Evolutionary conservation across 2,797 vertebrate genomes (phyloP).

Genomic region (Miichthys miiuy): DNA sequence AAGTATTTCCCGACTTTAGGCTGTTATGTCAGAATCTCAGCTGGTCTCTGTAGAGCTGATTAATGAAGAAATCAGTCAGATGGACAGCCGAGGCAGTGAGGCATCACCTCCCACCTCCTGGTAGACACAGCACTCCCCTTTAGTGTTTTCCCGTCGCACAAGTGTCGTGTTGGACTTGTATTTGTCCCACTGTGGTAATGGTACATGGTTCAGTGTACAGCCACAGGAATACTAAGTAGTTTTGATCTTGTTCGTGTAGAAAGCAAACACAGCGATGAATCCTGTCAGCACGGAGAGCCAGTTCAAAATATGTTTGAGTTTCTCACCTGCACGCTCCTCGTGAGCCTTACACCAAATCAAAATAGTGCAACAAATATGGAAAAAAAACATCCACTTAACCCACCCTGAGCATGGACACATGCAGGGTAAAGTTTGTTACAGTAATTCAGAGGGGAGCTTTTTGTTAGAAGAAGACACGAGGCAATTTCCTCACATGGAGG

Average conservation of each 20-base stretch:
- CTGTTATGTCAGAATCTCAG: neutral
- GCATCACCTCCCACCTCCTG: neutral
- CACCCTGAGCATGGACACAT: constrained; percentile 7
- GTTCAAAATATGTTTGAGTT: neutral
- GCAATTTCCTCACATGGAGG: constrained; percentile 34
- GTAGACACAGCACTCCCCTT: constrained; percentile 11
- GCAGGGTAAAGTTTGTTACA: constrained; percentile 37
- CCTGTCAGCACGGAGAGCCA: constrained; percentile 2
- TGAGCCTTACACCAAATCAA: constrained; percentile 16
- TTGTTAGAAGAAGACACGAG: constrained; percentile 30
- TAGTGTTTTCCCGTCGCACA: constrained; percentile 1
- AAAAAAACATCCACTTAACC: neutral
- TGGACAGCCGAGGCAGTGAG: neutral
- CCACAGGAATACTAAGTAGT: constrained; percentile 7
- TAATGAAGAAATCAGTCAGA: constrained; percentile 1
- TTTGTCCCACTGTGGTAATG: neutral
- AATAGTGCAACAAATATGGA: neutral
- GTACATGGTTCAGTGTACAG: constrained; percentile 4
- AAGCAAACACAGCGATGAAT: constrained; percentile 14
- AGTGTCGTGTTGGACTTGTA: constrained; percentile 28
- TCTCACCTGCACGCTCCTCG: neutral
- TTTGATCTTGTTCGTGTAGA: neutral
- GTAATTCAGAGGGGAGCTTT: constrained; percentile 33
- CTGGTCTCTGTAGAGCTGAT: neutral
- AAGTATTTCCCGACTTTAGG: no score